Conservation (phyloP, 2,113 vertebrate species). For the Pachypanchax playfairii region DNA sequence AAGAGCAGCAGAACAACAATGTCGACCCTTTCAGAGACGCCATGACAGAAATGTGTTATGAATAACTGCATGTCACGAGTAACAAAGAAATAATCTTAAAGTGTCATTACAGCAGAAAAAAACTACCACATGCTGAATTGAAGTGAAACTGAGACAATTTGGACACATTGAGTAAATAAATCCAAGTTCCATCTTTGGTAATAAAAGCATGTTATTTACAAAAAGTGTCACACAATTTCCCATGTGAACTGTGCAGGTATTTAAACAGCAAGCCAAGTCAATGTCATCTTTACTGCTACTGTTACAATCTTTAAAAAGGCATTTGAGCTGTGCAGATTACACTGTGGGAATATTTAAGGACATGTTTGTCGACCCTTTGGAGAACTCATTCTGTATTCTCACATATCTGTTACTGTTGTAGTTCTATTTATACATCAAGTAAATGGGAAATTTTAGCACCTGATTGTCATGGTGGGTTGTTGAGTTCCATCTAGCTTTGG, state of each 20-base stretch:
- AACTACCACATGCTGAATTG: slow-evolving; percentile 3
- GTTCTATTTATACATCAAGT: slow-evolving; percentile 27
- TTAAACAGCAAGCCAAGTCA: neutral
- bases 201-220: no score
- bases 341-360: slow-evolving; percentile 30
- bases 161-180: slow-evolving; percentile 46
- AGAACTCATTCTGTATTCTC: slow-evolving; percentile 19
- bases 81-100: slow-evolving; percentile 34
- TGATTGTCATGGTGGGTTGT: slow-evolving; percentile 39
- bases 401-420: neutral
- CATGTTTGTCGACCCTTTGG: slow-evolving; percentile 37
- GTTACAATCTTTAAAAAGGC: slow-evolving; percentile 14
- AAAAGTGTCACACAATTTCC: neutral
- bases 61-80: slow-evolving; percentile 45
- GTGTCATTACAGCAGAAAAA: slow-evolving; percentile 1
- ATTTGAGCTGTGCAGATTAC: slow-evolving; percentile 43
- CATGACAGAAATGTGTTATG: slow-evolving; percentile 23
- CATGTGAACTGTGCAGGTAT: slow-evolving; percentile 8
- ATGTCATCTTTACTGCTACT: slow-evolving; percentile 2
- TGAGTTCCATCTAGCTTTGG: no score
- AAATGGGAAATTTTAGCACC: slow-evolving; percentile 30
- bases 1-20: neutral
- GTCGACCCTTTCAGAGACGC: slow-evolving; percentile 7
- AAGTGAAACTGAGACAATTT: no score
- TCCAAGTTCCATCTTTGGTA: neutral